Base-by-base conservation (phyloP, 2,113 vertebrate species). In the Gadus macrocephalus region DNA sequence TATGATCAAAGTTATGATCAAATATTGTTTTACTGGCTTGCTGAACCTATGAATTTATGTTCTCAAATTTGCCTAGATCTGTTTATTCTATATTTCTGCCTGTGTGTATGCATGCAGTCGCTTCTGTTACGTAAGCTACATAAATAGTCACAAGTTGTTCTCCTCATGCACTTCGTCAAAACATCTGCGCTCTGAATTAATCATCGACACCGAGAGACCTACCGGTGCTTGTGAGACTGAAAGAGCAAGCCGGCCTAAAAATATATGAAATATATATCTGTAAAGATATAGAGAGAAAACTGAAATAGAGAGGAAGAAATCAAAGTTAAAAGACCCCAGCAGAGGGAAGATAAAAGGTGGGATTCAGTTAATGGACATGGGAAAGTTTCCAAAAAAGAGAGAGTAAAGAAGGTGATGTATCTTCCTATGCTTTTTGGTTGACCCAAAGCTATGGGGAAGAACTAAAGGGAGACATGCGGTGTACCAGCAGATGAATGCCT, bases 371-470 rank as follows among this genome's bases (percentile, higher is more conserved):
- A 62, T 27, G 61, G 63, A 62, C 5, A 62, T 15, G 61, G 14
- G 61, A 62, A 28, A 49, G 42, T 49, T 9, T 49, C 42, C 42
- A 49, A 49, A 49, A 49, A 49, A 62, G 14, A 62, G 61, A 25
- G 12, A 5, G 67, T 35, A 76, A 56, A 64, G 22, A 27, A 76
- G 73, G 71, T 79, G 62, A 72, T 68, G 58, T 25, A 42, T 69
- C 38, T 42, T 75, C 76, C 85, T 62, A 53, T 58, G 68, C 68
- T 62, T 77, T 85, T 85, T 73, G 62, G 80, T 68, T 70, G 78
- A 63, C 76, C 16, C 68, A 65, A 62, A 66, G 75, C 76, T 64
- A 73, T 69, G 20, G 22, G 69, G 67, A 68, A 22, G 64, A 76
- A 71, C 1, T 63, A 68, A 81, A 83, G 64, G 59, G 70, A 60